These are phyloP conservation scores for Mallotus villosus DNA, from an alignment of 2,797 vertebrate genomes.

Conservation along the genomic window DNA sequence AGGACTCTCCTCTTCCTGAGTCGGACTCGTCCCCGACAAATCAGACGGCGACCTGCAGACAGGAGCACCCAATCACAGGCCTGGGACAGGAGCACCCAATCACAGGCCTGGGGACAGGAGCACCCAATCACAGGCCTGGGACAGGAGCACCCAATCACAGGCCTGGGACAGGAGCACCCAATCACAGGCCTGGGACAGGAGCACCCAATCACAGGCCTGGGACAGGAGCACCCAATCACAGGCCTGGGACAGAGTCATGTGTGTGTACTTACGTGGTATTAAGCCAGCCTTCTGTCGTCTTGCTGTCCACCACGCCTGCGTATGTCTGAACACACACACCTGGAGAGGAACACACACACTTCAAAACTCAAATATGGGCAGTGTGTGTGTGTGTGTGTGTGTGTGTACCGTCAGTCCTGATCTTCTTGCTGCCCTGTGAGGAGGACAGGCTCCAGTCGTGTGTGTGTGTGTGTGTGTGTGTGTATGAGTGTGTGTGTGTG, in stretches of 20 bases:
- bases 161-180: conserved; percentile 3
- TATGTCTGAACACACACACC: conserved; percentile 81
- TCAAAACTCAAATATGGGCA: background rate
- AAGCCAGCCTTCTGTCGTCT: conserved; percentile 86
- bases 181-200: conserved; percentile 16
- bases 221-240: conserved; percentile 23
- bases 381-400: conserved; percentile 6
- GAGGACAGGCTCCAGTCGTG: conserved; percentile 73
- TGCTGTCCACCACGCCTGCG: conserved; percentile 82
- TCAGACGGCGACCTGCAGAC: conserved; percentile 64
- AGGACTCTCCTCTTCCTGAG: conserved; percentile 68
- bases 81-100: too few species aligned
- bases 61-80: conserved; percentile 20
- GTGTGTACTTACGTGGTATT: conserved; percentile 71
- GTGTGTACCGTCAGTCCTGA: conserved; percentile 77
- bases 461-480: conserved; percentile 34
- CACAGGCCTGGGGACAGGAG: too few species aligned
- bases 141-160: conserved; percentile 21
- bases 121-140: conserved; percentile 1
- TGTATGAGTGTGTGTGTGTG: too few species aligned
- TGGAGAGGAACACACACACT: conserved; percentile 11
- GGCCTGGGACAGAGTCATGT: background rate
- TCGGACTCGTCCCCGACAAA: conserved; percentile 78
- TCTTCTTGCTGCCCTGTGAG: conserved; percentile 78
- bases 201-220: background rate